Percentiles rank a stretch among this genome's conserved stretches.
Evolutionary conservation across 1,140 invertebrate genomes (phyloP).

Genomic region (Drosophila obscura): DNA sequence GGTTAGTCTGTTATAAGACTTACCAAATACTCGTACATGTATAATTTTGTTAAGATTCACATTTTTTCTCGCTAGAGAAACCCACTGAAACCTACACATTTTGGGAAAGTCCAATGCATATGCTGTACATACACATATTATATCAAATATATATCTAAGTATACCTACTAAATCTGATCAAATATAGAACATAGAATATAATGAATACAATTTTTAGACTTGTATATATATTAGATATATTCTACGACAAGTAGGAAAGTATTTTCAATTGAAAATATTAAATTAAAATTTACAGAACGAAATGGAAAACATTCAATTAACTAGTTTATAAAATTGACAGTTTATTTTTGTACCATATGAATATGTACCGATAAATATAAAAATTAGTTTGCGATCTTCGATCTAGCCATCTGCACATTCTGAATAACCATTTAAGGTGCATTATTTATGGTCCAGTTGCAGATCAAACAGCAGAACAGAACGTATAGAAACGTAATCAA

Average conservation of each 20-base stretch:
- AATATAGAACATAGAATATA: constrained; percentile 17
- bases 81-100: constrained; percentile 17
- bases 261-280: constrained; percentile 43
- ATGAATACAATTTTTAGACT: constrained; percentile 11
- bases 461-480: constrained; percentile 22
- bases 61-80: background rate
- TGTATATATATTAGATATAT: constrained; percentile 27
- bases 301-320: constrained; percentile 22
- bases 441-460: constrained; percentile 53
- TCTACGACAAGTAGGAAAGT: constrained; percentile 9
- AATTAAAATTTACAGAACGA: constrained; percentile 15
- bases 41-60: background rate
- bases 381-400: constrained; percentile 20
- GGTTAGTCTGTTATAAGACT: background rate
- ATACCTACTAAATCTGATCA: constrained; percentile 7
- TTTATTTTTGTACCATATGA: constrained; percentile 73
- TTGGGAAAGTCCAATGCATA: constrained; percentile 13
- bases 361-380: constrained; percentile 14
- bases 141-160: constrained; percentile 19
- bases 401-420: constrained; percentile 19
- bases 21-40: background rate
- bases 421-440: constrained; percentile 26
- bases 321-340: constrained; percentile 31
- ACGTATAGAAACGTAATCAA: constrained; percentile 45
- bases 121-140: constrained; percentile 36